Conservation (phyloP, 2,113 vertebrate species). For the Sprattus sprattus region DNA sequence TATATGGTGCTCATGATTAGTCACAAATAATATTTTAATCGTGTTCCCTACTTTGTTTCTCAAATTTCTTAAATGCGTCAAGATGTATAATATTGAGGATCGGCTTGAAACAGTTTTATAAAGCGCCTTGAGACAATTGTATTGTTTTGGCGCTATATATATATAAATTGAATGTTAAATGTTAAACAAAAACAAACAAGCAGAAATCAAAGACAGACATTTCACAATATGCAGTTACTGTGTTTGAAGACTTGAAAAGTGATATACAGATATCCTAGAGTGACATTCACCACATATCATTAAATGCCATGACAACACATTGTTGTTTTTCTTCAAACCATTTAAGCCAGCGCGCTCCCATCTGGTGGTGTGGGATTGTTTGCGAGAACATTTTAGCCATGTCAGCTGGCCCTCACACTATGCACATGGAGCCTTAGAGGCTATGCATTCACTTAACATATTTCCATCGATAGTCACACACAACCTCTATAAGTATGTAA, state of each 20-base stretch:
- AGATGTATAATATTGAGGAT: not conserved
- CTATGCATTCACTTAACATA: not conserved
- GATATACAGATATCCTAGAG: not conserved
- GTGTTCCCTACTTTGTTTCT: not conserved
- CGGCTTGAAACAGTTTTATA: too few species aligned
- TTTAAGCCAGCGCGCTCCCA: not conserved
- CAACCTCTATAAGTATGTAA: not conserved
- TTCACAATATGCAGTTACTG: not conserved
- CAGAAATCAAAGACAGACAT: not conserved
- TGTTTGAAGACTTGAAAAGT: not conserved
- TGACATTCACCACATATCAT: not conserved
- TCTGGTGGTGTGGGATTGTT: not conserved
- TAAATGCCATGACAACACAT: not conserved
- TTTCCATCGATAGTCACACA: not conserved
- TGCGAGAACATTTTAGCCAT: not conserved
- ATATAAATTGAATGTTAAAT: not conserved
- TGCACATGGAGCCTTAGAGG: not conserved
- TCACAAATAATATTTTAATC: not conserved
- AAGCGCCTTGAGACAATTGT: too few species aligned
- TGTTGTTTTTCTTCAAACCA: not conserved
- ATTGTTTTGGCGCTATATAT: too few species aligned
- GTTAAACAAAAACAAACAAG: not conserved
- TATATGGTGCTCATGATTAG: not conserved
- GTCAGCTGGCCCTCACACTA: not conserved
- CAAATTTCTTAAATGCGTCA: not conserved